Evolutionary conservation across 2,113 vertebrate genomes (phyloP).

Genomic region (Menura novaehollandiae): DNA sequence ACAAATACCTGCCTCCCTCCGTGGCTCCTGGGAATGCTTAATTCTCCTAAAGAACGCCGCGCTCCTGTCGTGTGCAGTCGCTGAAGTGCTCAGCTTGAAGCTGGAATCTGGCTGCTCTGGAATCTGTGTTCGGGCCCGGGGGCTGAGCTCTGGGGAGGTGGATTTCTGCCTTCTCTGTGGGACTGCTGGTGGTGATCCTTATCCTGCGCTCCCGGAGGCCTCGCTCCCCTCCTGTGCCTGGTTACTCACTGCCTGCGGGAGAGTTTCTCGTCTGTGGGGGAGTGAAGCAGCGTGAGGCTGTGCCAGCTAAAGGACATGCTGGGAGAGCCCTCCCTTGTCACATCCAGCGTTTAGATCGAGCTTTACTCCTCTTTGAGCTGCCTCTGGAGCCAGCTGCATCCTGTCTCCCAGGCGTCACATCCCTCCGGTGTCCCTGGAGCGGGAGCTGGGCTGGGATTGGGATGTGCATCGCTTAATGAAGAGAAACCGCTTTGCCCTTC

Average conservation of each 20-base stretch:
- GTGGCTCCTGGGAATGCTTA: rapidly evolving
- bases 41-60: rapidly evolving
- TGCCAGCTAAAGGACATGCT: neutral
- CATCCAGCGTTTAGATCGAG: rapidly evolving
- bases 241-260: neutral
- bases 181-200: neutral
- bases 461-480: rapidly evolving
- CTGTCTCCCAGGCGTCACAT: neutral
- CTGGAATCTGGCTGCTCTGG: neutral
- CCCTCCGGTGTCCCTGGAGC: neutral
- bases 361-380: neutral
- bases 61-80: rapidly evolving
- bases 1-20: neutral
- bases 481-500: neutral
- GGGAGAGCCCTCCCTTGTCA: neutral
- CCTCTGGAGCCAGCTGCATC: neutral
- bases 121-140: neutral
- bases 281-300: neutral
- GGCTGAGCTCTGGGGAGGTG: neutral
- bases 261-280: neutral
- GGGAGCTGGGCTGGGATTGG: neutral
- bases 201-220: neutral
- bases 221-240: neutral
- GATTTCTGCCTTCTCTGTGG: rapidly evolving
- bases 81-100: rapidly evolving